Evolutionary conservation across 2,113 vertebrate genomes (phyloP), one percentile per base, ranked within the genome.

Genomic region (Blennius ocellaris): DNA sequence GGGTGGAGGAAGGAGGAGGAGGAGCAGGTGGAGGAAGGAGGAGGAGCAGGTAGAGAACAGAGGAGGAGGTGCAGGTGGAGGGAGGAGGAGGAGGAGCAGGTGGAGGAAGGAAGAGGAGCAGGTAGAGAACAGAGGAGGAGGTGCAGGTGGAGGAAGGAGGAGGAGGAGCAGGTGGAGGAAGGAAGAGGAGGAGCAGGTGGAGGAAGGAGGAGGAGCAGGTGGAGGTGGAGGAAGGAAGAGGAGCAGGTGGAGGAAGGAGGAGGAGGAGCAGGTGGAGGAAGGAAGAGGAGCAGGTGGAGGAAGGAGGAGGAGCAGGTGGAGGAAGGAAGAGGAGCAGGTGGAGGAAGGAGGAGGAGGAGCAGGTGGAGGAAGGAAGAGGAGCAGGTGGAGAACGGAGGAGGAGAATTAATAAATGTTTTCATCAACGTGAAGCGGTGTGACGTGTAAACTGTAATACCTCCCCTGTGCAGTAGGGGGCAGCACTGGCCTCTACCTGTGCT

Each of bases 221-320:
- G 21, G 21, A 30, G 60, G 9, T 38, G 21, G 4, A 30, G 2
- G 21, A 4, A 30, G 21, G 21, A 38, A 17, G 30, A 49, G 36
- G 17, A 30, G 21, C 21, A 16, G 53, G 21, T 30, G 21, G 21
- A 30, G 21, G 4, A 30, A 2, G 21, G 21, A 30, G 21, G 21
- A 30, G 7, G 41, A 10, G 41, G 10, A 7, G 44, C 11, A 47
- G 44, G 39, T 49, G 62, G 21, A 30, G n/a, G n/a, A n/a, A 30
- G 21, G 21, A 38, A 17, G 30, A 49, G 36, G 17, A 30, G 21
- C 21, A 16, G 53, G 21, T 30, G 21, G 21, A 30, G 21, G 4
- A 30, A 2, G 21, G 21, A 30, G 21, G 21, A 30, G 21, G 21
- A 30, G 2, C 38, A 71, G 67, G 72, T 11, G 72, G 67, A 61